phyloP scores from a whole-genome alignment of 2,888 invertebrate species.

The Diaperis boleti region DNA sequence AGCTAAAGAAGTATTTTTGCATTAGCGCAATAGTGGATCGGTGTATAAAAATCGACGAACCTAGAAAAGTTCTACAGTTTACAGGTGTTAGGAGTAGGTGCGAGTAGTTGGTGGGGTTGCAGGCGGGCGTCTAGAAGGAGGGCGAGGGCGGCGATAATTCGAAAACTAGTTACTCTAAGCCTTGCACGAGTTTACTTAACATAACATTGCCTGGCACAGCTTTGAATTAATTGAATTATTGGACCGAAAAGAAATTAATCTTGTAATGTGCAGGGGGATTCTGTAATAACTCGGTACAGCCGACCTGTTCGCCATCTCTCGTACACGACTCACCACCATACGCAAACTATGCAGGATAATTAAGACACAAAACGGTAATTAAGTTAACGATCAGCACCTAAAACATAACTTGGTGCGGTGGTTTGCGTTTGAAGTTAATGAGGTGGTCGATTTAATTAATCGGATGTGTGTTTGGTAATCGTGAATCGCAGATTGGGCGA shows the following conservation, averaged over 20 bases:
- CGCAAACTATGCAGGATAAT: slow-evolving; percentile 40
- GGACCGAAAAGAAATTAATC: slow-evolving; percentile 69
- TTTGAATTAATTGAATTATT: slow-evolving; percentile 68
- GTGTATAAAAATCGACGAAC: too few species aligned
- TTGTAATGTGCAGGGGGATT: slow-evolving; percentile 65
- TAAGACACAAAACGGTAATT: slow-evolving; percentile 43
- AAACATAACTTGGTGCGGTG: slow-evolving; percentile 28
- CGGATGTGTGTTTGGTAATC: slow-evolving; percentile 32
- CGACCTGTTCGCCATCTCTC: slow-evolving; percentile 47
- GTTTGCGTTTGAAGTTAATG: slow-evolving; percentile 35
- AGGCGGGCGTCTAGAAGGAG: neutral
- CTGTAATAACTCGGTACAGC: slow-evolving; percentile 57
- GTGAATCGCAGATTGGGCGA: slow-evolving; percentile 45
- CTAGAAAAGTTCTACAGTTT: too few species aligned
- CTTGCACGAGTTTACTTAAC: slow-evolving; percentile 63
- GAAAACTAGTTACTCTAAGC: slow-evolving; percentile 63
- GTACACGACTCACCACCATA: slow-evolving; percentile 30
- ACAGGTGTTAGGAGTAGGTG: neutral
- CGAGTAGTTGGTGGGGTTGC: neutral
- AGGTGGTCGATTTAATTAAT: slow-evolving; percentile 40
- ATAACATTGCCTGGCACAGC: slow-evolving; percentile 63
- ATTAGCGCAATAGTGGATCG: too few species aligned
- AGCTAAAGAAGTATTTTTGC: too few species aligned
- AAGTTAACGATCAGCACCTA: slow-evolving; percentile 41
- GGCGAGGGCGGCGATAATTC: slow-evolving; percentile 56